These are phyloP conservation scores for Fragum whitleyi DNA, from an alignment of 2,888 invertebrate genomes.

Conservation along the genomic window DNA sequence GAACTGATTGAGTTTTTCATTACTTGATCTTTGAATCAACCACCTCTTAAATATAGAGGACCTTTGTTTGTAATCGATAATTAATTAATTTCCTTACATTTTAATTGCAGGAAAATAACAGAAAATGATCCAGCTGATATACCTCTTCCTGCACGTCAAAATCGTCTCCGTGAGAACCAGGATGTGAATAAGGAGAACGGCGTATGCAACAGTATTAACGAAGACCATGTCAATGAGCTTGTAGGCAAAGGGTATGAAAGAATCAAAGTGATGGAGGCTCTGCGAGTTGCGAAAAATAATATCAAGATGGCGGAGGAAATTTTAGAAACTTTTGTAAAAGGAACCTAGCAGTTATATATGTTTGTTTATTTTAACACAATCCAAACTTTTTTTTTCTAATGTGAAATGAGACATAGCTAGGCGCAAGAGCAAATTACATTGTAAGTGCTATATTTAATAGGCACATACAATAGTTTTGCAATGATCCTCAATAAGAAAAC, in stretches of 20 bases:
- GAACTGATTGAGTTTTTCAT: too few species aligned
- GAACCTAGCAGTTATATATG: slow-evolving; percentile 45
- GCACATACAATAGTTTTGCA: too few species aligned
- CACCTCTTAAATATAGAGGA: too few species aligned
- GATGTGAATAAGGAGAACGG: slow-evolving; percentile 83
- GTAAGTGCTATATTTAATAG: too few species aligned
- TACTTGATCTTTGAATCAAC: too few species aligned
- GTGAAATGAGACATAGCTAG: too few species aligned
- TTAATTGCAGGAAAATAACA: slow-evolving; percentile 28
- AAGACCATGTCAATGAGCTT: slow-evolving; percentile 91
- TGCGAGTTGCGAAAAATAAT: slow-evolving; percentile 96
- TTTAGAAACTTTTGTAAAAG: slow-evolving; percentile 92
- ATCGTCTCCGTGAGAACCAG: slow-evolving; percentile 79
- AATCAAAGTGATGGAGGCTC: slow-evolving; percentile 95
- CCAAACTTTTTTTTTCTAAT: too few species aligned
- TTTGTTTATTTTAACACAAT: background rate
- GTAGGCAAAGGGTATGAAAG: slow-evolving; percentile 96
- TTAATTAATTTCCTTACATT: too few species aligned
- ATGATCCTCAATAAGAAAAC: too few species aligned
- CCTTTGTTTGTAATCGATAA: too few species aligned
- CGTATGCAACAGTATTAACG: slow-evolving; percentile 75
- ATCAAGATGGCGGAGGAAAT: slow-evolving; percentile 98
- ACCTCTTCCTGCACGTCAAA: slow-evolving; percentile 73
- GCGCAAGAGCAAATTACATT: too few species aligned
- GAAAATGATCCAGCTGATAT: slow-evolving; percentile 60